phyloP scores from a whole-genome alignment of 2,797 vertebrate genomes.

The Galaxias olidus region DNA sequence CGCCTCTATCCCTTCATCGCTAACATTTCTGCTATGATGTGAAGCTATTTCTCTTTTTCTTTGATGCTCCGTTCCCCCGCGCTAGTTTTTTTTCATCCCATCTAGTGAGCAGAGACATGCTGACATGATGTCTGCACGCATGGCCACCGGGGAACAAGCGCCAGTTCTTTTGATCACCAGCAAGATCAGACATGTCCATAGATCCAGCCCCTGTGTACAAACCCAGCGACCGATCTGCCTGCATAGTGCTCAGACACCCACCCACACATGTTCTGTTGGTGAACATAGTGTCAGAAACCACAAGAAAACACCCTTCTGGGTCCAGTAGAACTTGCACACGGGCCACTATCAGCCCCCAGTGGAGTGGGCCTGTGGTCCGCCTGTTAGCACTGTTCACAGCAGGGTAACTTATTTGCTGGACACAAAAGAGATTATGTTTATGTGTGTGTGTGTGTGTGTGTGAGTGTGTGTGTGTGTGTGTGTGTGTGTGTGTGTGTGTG shows the following conservation, averaged over 20 bases:
- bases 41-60: conserved; percentile 52
- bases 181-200: conserved; percentile 71
- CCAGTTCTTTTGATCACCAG: conserved; percentile 76
- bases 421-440: too few species aligned
- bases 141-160: conserved; percentile 71
- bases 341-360: too few species aligned
- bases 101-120: conserved; percentile 76
- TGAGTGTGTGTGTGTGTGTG: too few species aligned
- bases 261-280: too few species aligned
- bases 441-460: too few species aligned
- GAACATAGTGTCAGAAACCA: conserved; percentile 34
- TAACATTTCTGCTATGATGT: too few species aligned
- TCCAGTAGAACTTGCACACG: too few species aligned
- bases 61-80: conserved; percentile 16
- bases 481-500: conserved; percentile 50
- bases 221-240: conserved; percentile 67
- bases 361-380: too few species aligned
- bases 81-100: conserved; percentile 56
- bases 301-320: conserved; percentile 17
- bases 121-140: conserved; percentile 67
- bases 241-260: conserved; percentile 61
- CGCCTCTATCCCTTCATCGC: too few species aligned
- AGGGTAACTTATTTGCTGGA: too few species aligned
- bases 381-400: too few species aligned
- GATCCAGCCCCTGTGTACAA: conserved; percentile 51